These are phyloP conservation scores for Calosoma granatense DNA, from an alignment of 1,140 invertebrate genomes.

Conservation along the genomic window DNA sequence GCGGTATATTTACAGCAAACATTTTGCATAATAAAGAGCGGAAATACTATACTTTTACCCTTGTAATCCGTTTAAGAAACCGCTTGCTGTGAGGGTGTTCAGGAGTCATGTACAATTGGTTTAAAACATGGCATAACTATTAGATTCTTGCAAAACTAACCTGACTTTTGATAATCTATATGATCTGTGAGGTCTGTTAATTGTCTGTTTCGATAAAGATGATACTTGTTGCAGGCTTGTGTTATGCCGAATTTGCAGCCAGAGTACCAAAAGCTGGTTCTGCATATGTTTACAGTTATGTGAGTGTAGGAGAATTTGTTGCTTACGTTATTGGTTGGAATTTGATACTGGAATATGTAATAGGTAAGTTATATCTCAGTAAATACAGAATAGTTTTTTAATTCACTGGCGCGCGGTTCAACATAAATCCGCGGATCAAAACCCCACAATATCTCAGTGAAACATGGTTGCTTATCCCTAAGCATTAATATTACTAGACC, in stretches of 20 bases:
- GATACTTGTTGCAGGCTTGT: slow-evolving; percentile 52
- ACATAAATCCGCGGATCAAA: too few species aligned
- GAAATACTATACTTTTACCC: background rate
- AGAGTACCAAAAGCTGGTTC: slow-evolving; percentile 78
- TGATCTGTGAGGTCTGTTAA: too few species aligned
- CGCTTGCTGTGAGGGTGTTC: too few species aligned
- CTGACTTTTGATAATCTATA: too few species aligned
- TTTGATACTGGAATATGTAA: slow-evolving; percentile 81
- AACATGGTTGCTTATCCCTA: background rate
- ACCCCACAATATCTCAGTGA: too few species aligned
- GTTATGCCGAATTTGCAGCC: slow-evolving; percentile 81
- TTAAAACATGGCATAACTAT: too few species aligned
- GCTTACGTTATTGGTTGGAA: slow-evolving; percentile 82
- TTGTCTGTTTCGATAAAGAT: too few species aligned
- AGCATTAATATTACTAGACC: background rate
- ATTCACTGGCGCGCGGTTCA: background rate
- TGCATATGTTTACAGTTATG: slow-evolving; percentile 82
- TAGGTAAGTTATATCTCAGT: slow-evolving; percentile 61
- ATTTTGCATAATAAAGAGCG: background rate
- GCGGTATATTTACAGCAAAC: too few species aligned
- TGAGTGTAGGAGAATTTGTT: slow-evolving; percentile 73
- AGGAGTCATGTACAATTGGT: too few species aligned
- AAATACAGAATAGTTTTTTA: too few species aligned
- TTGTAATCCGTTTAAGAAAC: too few species aligned
- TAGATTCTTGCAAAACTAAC: too few species aligned